Percentiles rank a stretch among this genome's conserved stretches.
phyloP scores from a whole-genome alignment of 1,140 invertebrate species.

The Scaptomyza graminum region DNA sequence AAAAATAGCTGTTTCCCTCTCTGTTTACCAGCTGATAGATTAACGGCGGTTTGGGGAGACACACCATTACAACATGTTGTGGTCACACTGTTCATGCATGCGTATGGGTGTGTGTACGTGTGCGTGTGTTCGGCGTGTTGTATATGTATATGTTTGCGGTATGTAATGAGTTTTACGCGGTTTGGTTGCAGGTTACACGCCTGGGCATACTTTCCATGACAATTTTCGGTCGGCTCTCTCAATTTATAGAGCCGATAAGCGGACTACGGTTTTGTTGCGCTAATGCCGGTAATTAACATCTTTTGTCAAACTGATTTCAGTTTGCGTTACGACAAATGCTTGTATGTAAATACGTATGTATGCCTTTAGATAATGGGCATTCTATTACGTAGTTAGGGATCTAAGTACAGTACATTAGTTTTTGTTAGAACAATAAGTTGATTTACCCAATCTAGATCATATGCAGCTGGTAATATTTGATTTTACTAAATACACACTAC shows the following conservation, averaged over 20 bases:
- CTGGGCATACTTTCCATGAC: constrained; percentile 40
- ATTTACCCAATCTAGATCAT: constrained; percentile 1
- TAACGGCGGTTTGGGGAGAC: not conserved
- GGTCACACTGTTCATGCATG: constrained; percentile 40
- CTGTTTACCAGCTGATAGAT: constrained; percentile 26
- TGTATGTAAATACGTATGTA: not conserved
- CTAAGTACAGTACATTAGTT: not conserved
- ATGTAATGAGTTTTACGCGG: constrained; percentile 79
- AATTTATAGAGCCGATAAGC: constrained; percentile 71
- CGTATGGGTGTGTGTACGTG: not conserved
- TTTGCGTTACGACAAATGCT: constrained; percentile 8
- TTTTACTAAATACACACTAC: no score
- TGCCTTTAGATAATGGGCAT: no score
- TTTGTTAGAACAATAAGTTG: not conserved
- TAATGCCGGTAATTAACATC: constrained; percentile 78
- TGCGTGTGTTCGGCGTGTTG: constrained; percentile 10
- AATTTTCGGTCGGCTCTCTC: constrained; percentile 34
- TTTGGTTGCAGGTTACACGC: constrained; percentile 14
- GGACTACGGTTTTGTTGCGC: constrained; percentile 25
- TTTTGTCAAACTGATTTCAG: constrained; percentile 69
- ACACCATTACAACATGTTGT: constrained; percentile 72
- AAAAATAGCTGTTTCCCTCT: not conserved
- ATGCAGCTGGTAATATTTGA: no score
- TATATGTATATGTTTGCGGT: constrained; percentile 29
- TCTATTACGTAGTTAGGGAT: not conserved